Evolutionary conservation across 2,888 invertebrate species (phyloP).

Genomic region (Melieria crassipennis): DNA sequence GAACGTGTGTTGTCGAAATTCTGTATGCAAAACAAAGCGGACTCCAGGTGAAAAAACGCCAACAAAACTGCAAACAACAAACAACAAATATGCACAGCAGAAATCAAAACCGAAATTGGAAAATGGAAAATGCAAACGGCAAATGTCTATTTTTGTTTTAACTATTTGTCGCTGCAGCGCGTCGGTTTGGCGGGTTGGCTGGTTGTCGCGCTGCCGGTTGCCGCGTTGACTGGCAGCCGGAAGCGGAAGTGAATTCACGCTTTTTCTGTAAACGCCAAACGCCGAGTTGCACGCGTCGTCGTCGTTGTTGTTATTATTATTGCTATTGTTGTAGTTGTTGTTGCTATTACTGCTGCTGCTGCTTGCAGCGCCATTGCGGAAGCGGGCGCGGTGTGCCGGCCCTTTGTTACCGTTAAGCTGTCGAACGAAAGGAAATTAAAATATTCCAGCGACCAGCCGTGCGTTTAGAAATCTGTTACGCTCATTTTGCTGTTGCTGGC

Average conservation of each 20-base stretch:
- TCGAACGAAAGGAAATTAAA: conserved; percentile 56
- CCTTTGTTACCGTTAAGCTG: conserved; percentile 22
- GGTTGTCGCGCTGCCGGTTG: background rate
- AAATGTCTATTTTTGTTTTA: background rate
- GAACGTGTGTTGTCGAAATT: too few relatives aligned
- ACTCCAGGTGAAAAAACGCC: background rate
- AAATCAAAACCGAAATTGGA: conserved; percentile 13
- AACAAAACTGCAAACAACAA: background rate
- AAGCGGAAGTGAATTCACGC: conserved; percentile 21
- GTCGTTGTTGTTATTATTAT: conserved; percentile 17
- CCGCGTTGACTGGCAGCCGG: background rate
- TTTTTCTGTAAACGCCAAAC: background rate
- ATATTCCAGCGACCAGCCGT: conserved; percentile 55
- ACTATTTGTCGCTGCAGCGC: background rate
- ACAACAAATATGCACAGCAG: background rate
- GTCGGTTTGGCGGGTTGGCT: background rate
- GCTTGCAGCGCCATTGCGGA: background rate
- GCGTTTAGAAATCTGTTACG: conserved; percentile 48
- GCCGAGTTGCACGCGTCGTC: conserved; percentile 22
- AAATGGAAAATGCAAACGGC: conserved; percentile 24
- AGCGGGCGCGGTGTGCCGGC: conserved; percentile 11
- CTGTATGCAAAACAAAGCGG: too few relatives aligned
- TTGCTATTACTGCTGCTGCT: conserved; percentile 1
- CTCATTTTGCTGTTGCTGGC: too few relatives aligned
- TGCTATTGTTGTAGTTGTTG: conserved; percentile 22